A percentile compares a stretch with the other conserved stretches of the same genome.
Evolutionary conservation across 2,797 vertebrate genomes (phyloP).

Genomic region (Sebastes matsubarae): DNA sequence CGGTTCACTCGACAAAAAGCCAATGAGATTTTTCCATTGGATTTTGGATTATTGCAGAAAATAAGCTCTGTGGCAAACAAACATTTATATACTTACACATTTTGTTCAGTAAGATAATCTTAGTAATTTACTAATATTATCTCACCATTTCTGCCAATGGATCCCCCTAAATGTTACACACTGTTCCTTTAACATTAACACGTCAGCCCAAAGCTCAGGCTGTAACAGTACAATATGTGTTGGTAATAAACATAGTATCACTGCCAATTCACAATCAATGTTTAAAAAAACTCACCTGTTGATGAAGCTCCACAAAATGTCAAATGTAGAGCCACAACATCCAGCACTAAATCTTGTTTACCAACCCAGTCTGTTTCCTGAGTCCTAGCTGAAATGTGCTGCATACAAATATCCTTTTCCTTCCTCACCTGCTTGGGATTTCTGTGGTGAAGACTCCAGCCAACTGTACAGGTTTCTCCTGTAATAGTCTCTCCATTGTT

Average conservation of each 20-base stretch:
- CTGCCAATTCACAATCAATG: background rate
- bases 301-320: background rate
- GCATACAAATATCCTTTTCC: slow-evolving; percentile 3
- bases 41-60: too few species aligned
- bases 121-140: too few species aligned
- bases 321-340: background rate
- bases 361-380: background rate
- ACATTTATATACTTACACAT: too few species aligned
- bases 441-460: background rate
- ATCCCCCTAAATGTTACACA: background rate
- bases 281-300: slow-evolving; percentile 2
- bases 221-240: background rate
- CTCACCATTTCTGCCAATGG: background rate
- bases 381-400: background rate
- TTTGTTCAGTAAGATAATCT: too few species aligned
- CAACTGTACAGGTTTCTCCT: background rate
- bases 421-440: background rate
- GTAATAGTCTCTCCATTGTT: background rate
- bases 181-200: background rate
- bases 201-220: background rate
- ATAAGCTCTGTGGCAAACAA: too few species aligned
- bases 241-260: background rate
- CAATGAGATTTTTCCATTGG: too few species aligned
- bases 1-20: too few species aligned
- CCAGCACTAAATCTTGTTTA: background rate